Evolutionary conservation across 2,113 vertebrate genomes (phyloP).

Genomic region (Euleptes europaea): DNA sequence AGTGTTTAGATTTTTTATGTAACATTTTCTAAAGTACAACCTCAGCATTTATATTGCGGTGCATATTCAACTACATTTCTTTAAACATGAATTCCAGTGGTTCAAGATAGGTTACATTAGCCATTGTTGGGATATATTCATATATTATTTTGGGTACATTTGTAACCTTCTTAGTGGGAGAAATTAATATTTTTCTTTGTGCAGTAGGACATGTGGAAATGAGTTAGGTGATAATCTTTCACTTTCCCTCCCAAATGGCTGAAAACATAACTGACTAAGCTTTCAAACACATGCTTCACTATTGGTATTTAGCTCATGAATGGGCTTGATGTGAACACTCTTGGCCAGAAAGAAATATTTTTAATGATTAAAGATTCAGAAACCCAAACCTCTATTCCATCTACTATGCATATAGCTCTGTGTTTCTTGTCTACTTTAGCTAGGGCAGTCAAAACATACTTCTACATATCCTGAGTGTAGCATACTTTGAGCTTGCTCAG

Average conservation of each 20-base stretch:
- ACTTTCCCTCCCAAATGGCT: neutral
- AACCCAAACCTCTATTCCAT: neutral
- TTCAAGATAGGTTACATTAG: neutral
- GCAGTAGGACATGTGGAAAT: neutral
- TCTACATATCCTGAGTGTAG: too few relatives aligned
- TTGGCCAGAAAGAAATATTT: neutral
- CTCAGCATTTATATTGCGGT: neutral
- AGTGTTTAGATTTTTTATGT: slow-evolving; percentile 62
- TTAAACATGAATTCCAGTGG: neutral
- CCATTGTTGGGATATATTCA: neutral
- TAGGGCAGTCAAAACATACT: neutral
- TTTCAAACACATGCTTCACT: neutral
- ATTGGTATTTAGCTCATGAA: neutral
- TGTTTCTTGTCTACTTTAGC: neutral
- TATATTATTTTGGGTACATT: neutral
- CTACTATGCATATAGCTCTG: neutral
- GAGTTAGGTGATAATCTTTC: neutral
- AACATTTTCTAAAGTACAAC: slow-evolving; percentile 1
- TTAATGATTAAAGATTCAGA: neutral
- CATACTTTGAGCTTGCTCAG: too few relatives aligned
- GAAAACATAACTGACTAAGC: neutral
- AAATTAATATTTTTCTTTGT: neutral
- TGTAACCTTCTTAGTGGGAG: neutral
- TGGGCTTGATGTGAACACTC: neutral
- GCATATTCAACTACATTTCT: neutral